Percentiles rank a stretch among this genome's conserved stretches.
Conservation (phyloP, 23 tunicate genomes). For the Oikopleura dioica region DNA sequence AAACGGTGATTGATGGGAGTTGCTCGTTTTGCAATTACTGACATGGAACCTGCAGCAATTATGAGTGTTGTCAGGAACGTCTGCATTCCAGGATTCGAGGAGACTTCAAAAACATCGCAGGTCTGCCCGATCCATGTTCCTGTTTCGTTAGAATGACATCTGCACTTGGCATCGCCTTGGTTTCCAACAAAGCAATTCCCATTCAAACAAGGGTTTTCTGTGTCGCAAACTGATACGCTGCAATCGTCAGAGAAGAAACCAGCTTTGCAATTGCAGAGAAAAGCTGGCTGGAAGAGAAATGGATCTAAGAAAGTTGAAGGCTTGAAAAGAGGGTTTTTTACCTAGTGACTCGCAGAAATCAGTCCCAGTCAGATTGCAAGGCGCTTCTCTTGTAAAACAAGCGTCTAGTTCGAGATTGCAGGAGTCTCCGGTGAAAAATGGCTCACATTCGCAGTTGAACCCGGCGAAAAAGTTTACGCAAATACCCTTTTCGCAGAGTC, state of each 20-base stretch:
- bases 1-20: too few species aligned
- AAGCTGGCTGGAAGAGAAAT: not conserved
- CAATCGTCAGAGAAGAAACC: not conserved
- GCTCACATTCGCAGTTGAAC: not conserved
- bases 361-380: not conserved
- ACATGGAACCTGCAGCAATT: too few species aligned
- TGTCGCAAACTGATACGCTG: not conserved
- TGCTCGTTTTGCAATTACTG: too few species aligned
- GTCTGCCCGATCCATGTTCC: not conserved
- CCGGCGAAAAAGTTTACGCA: too few species aligned
- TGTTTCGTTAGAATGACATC: too few species aligned
- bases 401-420: conserved; percentile 6
- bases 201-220: not conserved
- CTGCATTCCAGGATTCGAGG: too few species aligned
- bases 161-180: too few species aligned
- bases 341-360: not conserved
- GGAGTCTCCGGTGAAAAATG: not conserved
- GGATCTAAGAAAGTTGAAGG: too few species aligned
- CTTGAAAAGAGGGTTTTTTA: too few species aligned
- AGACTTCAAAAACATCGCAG: not conserved
- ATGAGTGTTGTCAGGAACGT: too few species aligned
- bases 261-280: not conserved
- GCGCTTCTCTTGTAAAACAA: not conserved
- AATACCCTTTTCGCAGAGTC: too few species aligned
- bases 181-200: too few species aligned